phyloP scores from a whole-genome alignment of 2,113 vertebrate species.

The Coryphaenoides rupestris region DNA sequence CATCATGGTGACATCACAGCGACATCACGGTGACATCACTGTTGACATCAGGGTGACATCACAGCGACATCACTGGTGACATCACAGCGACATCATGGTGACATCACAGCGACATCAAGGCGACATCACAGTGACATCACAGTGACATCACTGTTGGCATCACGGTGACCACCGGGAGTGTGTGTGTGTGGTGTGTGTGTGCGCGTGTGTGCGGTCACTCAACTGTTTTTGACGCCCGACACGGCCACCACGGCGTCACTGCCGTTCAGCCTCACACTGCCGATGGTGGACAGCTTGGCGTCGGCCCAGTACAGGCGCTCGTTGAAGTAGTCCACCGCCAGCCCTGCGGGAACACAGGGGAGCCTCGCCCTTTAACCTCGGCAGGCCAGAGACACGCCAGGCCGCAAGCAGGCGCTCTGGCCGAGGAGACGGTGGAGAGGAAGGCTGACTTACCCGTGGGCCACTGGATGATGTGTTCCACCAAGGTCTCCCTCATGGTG shows the following conservation, averaged over 20 bases:
- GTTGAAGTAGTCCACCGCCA: constrained; percentile 94
- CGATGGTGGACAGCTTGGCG: constrained; percentile 89
- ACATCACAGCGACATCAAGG: too few relatives aligned
- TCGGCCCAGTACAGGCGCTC: constrained; percentile 97
- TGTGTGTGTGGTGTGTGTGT: too few relatives aligned
- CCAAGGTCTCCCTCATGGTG: constrained; percentile 87
- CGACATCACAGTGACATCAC: too few relatives aligned
- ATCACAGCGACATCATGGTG: too few relatives aligned
- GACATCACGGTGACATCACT: too few relatives aligned
- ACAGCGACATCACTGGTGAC: too few relatives aligned
- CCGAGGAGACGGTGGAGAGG: background rate
- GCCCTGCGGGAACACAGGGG: constrained; percentile 66
- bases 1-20: too few relatives aligned
- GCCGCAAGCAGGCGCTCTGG: too few relatives aligned
- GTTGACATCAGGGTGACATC: too few relatives aligned
- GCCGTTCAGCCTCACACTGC: constrained; percentile 91
- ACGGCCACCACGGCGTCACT: constrained; percentile 85
- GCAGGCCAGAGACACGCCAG: too few relatives aligned
- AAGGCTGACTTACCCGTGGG: constrained; percentile 78
- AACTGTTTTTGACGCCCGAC: constrained; percentile 82
- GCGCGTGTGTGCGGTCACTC: constrained; percentile 31
- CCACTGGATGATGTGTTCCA: constrained; percentile 96
- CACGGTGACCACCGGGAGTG: too few relatives aligned
- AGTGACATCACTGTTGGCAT: too few relatives aligned
- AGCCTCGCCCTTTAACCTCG: background rate